phyloP scores from a whole-genome alignment of 1,140 invertebrate genomes.

The Sminthurinus signatus region DNA sequence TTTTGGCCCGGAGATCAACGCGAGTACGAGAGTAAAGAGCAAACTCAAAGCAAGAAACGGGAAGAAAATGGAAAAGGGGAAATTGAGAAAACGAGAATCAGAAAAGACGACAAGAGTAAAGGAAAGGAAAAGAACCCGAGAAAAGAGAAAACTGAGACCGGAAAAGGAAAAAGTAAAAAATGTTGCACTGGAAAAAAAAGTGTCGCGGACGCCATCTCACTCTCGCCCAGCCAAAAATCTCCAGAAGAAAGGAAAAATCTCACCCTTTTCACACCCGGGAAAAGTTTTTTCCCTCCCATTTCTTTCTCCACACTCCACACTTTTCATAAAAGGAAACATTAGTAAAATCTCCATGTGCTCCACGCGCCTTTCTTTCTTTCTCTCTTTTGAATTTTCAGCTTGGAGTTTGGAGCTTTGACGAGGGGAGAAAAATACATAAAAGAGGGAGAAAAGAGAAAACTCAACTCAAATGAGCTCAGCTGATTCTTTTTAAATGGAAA shows the following conservation, averaged over 20 bases:
- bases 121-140: not conserved
- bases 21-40: not conserved
- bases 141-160: not conserved
- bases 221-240: slow-evolving; percentile 22
- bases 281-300: not conserved
- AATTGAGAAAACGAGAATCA: not conserved
- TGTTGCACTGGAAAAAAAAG: slow-evolving; percentile 15
- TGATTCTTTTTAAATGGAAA: too few relatives aligned
- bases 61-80: not conserved
- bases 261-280: not conserved
- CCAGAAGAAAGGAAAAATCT: slow-evolving; percentile 4
- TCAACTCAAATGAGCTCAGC: not conserved
- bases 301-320: not conserved
- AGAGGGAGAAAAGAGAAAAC: slow-evolving; percentile 1
- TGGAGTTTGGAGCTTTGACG: not conserved
- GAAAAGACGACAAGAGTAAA: not conserved
- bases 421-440: not conserved
- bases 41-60: not conserved
- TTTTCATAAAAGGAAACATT: too few relatives aligned
- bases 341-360: too few relatives aligned
- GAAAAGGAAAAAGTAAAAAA: slow-evolving; percentile 5
- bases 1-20: not conserved
- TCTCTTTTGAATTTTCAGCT: not conserved
- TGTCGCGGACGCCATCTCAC: slow-evolving; percentile 35
- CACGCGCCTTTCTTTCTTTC: not conserved